Evolutionary conservation across 2,888 invertebrate genomes (phyloP).

Genomic region (Mythimna vitellina): DNA sequence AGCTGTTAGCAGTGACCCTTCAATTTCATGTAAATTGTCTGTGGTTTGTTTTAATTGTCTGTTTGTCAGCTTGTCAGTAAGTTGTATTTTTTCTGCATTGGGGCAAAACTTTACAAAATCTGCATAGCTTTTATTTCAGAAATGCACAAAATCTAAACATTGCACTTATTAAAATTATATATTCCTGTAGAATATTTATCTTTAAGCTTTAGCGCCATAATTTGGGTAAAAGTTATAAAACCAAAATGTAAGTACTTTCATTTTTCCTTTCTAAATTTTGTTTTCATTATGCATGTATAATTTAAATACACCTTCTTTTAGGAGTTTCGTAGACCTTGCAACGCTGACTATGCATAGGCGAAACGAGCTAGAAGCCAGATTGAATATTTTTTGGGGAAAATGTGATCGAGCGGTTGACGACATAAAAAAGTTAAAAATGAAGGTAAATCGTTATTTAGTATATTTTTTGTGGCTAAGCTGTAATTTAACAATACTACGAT

Average conservation of each 20-base stretch:
- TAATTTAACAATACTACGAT: background rate
- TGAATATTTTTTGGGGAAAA: conserved; percentile 78
- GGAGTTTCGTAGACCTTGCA: conserved; percentile 86
- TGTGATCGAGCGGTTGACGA: conserved; percentile 81
- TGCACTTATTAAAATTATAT: background rate
- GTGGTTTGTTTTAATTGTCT: conserved; percentile 1
- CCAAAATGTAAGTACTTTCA: conserved; percentile 68
- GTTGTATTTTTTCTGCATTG: background rate
- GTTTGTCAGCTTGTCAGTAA: background rate
- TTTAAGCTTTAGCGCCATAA: background rate
- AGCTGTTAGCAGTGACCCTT: background rate
- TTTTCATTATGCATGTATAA: conserved; percentile 25
- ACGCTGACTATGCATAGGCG: conserved; percentile 82
- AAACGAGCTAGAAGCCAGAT: conserved; percentile 83
- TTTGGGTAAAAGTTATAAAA: conserved; percentile 5
- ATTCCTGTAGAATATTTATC: conserved; percentile 1
- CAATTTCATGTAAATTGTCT: background rate
- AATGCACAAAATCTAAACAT: conserved; percentile 13
- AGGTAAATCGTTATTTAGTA: conserved; percentile 71
- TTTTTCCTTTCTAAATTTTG: conserved; percentile 59
- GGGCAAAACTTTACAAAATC: conserved; percentile 15
- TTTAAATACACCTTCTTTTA: conserved; percentile 63
- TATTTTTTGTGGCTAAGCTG: conserved; percentile 17
- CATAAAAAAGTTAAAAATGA: conserved; percentile 80
- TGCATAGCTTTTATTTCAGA: background rate